Conservation (phyloP, 1,140 invertebrate species). For the Campoletis sonorensis region DNA sequence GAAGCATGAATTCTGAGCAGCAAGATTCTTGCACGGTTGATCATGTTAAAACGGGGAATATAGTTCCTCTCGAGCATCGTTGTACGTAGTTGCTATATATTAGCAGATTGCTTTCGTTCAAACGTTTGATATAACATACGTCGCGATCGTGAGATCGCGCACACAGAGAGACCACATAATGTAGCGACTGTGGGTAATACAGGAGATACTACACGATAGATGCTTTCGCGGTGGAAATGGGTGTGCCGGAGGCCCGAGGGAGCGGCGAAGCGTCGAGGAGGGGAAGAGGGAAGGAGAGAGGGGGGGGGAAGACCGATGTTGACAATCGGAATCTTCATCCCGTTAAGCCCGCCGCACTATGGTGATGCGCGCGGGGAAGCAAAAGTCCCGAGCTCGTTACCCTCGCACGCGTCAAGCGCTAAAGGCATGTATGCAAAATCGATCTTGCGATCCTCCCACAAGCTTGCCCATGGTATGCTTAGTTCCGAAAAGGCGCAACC, state of each 20-base stretch:
- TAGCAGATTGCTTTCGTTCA: too few relatives aligned
- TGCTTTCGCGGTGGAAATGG: conserved; percentile 40
- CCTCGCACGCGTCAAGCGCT: conserved; percentile 27
- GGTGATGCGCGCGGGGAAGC: conserved; percentile 16
- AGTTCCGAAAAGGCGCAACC: not conserved
- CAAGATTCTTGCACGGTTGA: too few relatives aligned
- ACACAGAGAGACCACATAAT: not conserved
- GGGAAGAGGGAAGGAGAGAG: not conserved
- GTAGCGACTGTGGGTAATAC: not conserved
- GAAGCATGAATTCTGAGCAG: too few relatives aligned
- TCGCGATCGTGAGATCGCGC: too few relatives aligned
- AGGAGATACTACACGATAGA: not conserved
- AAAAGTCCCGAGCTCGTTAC: conserved; percentile 29
- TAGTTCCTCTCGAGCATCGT: too few relatives aligned
- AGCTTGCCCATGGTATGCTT: conserved; percentile 10
- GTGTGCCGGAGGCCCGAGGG: conserved; percentile 48
- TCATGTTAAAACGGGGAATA: too few relatives aligned
- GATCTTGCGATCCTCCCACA: conserved; percentile 45
- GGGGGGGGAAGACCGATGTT: conserved; percentile 48
- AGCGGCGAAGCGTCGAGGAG: not conserved
- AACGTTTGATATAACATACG: too few relatives aligned
- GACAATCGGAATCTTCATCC: conserved; percentile 53
- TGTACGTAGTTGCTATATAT: too few relatives aligned
- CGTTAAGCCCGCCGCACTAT: conserved; percentile 25
- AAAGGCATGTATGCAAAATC: conserved; percentile 52